Conservation (phyloP, 2,888 invertebrate genomes). For the Acronicta psi region DNA sequence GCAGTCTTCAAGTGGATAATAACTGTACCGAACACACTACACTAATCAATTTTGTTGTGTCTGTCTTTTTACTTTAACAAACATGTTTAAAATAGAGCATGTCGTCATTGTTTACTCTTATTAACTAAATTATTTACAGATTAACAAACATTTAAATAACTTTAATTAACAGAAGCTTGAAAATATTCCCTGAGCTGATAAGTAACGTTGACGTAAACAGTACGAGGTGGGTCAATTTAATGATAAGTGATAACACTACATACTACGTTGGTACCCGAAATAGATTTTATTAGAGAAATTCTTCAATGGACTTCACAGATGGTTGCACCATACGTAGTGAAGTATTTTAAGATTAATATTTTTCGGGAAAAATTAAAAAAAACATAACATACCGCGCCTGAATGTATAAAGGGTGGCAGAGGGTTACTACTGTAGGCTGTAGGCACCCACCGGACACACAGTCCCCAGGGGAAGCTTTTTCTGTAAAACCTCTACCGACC, state of each 20-base stretch:
- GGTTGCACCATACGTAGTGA: neutral
- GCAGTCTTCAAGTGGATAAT: no score
- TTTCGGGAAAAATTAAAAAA: neutral
- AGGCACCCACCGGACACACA: no score
- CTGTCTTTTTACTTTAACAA: neutral
- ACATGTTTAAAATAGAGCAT: neutral
- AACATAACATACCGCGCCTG: no score
- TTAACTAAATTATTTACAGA: constrained; percentile 16
- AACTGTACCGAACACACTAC: no score
- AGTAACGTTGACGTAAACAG: constrained; percentile 24
- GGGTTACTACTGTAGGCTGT: no score
- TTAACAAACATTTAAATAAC: constrained; percentile 7
- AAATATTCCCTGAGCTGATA: constrained; percentile 40
- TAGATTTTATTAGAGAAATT: neutral
- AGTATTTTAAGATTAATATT: neutral
- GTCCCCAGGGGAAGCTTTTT: no score
- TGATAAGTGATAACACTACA: no score
- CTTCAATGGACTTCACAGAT: neutral
- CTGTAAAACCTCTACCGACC: no score
- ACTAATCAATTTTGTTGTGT: no score
- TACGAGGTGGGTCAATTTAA: constrained; percentile 28
- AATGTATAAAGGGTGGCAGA: no score
- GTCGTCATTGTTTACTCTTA: constrained; percentile 20
- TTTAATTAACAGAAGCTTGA: constrained; percentile 22
- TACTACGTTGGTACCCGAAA: constrained; percentile 1